Evolutionary conservation across 2,888 invertebrate species (phyloP).

Genomic region (Phyto melanocephala): DNA sequence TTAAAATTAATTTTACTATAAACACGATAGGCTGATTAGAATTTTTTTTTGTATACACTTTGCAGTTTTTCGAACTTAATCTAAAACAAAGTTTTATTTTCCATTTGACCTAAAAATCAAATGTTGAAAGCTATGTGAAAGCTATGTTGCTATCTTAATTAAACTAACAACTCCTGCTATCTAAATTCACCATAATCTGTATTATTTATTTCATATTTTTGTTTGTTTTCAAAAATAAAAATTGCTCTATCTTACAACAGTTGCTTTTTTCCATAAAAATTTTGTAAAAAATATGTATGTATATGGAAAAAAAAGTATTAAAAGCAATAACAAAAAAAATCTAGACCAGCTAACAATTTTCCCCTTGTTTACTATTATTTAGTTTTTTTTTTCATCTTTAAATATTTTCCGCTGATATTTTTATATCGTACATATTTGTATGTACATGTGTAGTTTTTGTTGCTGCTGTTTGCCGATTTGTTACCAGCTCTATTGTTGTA

Average conservation of each 20-base stretch:
- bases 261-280: not conserved
- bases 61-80: too few species aligned
- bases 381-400: conserved; percentile 9
- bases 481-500: conserved; percentile 53
- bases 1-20: too few species aligned
- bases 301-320: conserved; percentile 29
- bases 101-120: not conserved
- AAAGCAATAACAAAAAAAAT: conserved; percentile 41
- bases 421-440: not conserved
- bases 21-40: too few species aligned
- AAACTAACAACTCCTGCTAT: conserved; percentile 28
- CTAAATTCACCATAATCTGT: conserved; percentile 39
- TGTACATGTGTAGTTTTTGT: not conserved
- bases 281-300: too few species aligned
- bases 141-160: conserved; percentile 18
- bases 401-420: conserved; percentile 45
- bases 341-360: conserved; percentile 54
- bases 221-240: conserved; percentile 1
- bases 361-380: conserved; percentile 54
- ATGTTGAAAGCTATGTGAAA: not conserved
- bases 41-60: too few species aligned
- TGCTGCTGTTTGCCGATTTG: conserved; percentile 51
- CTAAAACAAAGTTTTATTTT: not conserved
- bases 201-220: conserved; percentile 27
- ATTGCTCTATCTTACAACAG: not conserved